Conservation (phyloP, 2,113 vertebrate genomes). For the Catharus minimus region DNA sequence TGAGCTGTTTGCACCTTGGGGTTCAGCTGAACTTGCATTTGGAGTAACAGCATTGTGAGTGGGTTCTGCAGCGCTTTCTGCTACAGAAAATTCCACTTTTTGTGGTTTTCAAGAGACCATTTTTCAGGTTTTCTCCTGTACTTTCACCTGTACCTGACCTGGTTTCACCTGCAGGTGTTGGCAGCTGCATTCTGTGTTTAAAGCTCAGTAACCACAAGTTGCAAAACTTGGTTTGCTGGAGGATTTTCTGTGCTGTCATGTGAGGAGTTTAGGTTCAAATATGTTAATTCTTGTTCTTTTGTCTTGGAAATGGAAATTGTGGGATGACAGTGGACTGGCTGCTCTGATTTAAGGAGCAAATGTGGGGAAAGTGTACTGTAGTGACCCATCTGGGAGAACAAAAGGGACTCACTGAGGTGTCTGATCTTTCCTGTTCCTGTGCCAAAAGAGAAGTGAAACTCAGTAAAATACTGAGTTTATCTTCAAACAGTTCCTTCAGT, state of each 20-base stretch:
- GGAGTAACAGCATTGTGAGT: not conserved
- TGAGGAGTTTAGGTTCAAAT: not conserved
- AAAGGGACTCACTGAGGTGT: not conserved
- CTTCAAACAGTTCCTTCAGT: not conserved
- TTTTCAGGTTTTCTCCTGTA: not conserved
- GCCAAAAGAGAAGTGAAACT: not conserved
- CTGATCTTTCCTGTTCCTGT: not conserved
- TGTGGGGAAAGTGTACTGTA: not conserved
- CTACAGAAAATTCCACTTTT: not conserved
- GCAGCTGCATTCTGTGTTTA: not conserved
- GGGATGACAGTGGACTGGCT: not conserved
- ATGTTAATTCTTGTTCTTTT: not conserved
- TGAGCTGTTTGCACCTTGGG: not conserved
- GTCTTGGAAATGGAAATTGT: not conserved
- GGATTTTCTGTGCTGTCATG: not conserved
- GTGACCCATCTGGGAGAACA: not conserved
- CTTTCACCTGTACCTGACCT: not conserved
- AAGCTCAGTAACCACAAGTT: not conserved
- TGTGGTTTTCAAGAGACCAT: not conserved
- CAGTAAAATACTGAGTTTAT: not conserved
- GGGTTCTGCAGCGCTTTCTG: not conserved
- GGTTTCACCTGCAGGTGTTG: not conserved
- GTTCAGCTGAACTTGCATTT: not conserved
- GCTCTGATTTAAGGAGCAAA: not conserved
- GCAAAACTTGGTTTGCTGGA: not conserved